phyloP scores from a whole-genome alignment of 2,888 invertebrate species.

The Rhyacophila evoluta region DNA sequence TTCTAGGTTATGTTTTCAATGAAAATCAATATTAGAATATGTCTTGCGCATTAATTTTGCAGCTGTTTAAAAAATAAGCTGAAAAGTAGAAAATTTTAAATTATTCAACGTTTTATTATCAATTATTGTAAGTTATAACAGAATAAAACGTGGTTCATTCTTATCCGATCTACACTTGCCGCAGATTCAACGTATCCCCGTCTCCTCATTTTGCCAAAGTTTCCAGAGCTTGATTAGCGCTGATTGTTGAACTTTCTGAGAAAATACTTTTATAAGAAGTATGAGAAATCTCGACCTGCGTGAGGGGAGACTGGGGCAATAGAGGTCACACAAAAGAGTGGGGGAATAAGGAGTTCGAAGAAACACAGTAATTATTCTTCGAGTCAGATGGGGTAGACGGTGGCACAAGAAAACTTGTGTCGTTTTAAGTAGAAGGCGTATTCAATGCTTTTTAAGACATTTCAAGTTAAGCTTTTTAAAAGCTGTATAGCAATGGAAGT shows the following conservation, averaged over 20 bases:
- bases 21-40: no score
- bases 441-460: not conserved
- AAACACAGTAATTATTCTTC: slow-evolving; percentile 19
- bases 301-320: not conserved
- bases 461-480: not conserved
- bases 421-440: not conserved
- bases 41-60: no score
- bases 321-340: not conserved
- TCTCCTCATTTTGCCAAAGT: slow-evolving; percentile 31
- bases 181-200: not conserved
- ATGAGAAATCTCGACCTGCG: slow-evolving; percentile 15
- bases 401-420: not conserved
- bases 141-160: not conserved
- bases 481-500: not conserved
- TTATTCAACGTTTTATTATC: no score
- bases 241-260: slow-evolving; percentile 48
- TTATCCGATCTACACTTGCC: not conserved
- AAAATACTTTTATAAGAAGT: slow-evolving; percentile 18
- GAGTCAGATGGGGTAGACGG: slow-evolving; percentile 4
- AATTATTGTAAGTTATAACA: not conserved
- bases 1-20: no score
- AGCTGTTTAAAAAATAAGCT: no score
- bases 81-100: no score
- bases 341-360: not conserved
- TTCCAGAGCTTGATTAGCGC: slow-evolving; percentile 47